A percentile compares a stretch with the other conserved stretches of the same genome.
Evolutionary conservation across 2,888 invertebrate genomes (phyloP).

Genomic region (Nebria brevicollis): DNA sequence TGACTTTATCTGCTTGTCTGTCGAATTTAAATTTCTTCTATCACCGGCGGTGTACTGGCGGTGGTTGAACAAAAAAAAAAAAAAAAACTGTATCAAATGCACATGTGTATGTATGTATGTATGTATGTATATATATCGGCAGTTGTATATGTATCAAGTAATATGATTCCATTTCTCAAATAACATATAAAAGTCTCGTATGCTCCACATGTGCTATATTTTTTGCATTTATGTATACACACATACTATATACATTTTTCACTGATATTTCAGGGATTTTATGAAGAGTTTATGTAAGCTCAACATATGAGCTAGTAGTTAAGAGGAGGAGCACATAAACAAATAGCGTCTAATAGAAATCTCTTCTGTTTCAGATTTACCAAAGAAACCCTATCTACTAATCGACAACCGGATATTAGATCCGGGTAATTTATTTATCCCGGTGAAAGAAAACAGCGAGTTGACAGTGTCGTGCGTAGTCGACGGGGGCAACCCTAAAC

Average conservation of each 20-base stretch:
- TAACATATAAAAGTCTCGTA: not conserved
- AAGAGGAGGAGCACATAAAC: too few species aligned
- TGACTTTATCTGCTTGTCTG: not conserved
- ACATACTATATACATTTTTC: not conserved
- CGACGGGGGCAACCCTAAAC: conserved; percentile 81
- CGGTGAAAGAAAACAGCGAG: conserved; percentile 86
- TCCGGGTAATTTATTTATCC: conserved; percentile 88
- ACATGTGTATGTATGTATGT: not conserved
- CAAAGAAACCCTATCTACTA: conserved; percentile 84
- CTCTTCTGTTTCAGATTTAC: conserved; percentile 73
- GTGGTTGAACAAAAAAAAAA: not conserved
- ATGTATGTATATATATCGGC: not conserved
- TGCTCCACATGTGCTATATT: not conserved
- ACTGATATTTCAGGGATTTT: not conserved
- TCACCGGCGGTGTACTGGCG: not conserved
- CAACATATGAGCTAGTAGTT: too few species aligned
- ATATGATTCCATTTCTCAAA: not conserved
- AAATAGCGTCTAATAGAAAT: too few species aligned
- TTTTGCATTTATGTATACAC: not conserved
- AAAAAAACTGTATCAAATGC: not conserved
- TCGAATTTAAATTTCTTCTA: not conserved
- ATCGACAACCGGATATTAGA: conserved; percentile 87
- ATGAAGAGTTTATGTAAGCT: not conserved
- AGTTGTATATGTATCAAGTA: not conserved
- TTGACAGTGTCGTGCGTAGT: conserved; percentile 86